These are phyloP conservation scores for Danio rerio DNA, from an alignment of 2,113 vertebrate genomes.

Conservation along the genomic window DNA sequence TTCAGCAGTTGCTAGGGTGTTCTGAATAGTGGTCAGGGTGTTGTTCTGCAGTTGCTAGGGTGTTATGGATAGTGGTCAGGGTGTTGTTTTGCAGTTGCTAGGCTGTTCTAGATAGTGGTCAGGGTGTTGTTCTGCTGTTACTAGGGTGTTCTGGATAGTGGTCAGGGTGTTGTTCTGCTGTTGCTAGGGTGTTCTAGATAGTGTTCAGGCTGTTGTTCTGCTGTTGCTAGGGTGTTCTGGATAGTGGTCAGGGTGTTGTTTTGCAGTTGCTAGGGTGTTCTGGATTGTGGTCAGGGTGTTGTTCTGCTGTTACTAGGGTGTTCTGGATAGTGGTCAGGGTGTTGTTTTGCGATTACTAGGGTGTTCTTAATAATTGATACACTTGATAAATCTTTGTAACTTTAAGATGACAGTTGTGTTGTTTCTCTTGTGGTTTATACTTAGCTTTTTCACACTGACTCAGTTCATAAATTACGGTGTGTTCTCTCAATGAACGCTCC, in stretches of 20 bases:
- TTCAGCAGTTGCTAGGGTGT: neutral
- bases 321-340: neutral
- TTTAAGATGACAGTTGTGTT: neutral
- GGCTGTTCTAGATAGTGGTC: neutral
- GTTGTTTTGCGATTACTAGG: neutral
- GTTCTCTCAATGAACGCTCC: slow-evolving; percentile 22
- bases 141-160: neutral
- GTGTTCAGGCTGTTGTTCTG: neutral
- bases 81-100: neutral
- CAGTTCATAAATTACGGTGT: neutral
- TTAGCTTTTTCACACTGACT: neutral
- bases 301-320: neutral
- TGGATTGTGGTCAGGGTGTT: too few species aligned
- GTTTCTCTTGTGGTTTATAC: neutral
- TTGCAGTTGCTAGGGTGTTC: too few species aligned
- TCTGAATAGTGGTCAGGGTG: too few species aligned
- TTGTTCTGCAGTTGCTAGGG: neutral
- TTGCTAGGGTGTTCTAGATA: neutral
- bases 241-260: too few species aligned
- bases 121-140: too few species aligned
- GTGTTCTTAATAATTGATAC: neutral
- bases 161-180: neutral
- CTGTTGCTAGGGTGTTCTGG: too few species aligned
- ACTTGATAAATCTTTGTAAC: neutral
- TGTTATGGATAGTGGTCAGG: neutral